Conservation (phyloP, 2,797 vertebrate species). For the Galaxias olidus region DNA sequence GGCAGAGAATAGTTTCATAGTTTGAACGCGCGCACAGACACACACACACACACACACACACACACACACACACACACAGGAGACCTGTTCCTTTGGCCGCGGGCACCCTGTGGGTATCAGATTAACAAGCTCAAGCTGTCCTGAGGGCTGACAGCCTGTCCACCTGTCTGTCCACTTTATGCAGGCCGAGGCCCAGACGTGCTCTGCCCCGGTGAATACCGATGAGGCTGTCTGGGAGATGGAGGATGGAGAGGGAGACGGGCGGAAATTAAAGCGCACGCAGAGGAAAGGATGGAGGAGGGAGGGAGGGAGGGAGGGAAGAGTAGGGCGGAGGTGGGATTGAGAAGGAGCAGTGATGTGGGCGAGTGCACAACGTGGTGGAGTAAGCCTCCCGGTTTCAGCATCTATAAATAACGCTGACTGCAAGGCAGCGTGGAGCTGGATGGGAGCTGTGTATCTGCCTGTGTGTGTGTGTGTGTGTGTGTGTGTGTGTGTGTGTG, state of each 20-base stretch:
- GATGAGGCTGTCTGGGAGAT: conserved; percentile 5
- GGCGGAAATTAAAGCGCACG: too few species aligned
- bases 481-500: conserved; percentile 18
- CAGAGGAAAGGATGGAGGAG: neutral
- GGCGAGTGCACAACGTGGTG: neutral
- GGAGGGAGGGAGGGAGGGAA: neutral
- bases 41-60: neutral
- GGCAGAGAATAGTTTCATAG: too few species aligned
- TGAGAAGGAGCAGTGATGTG: neutral
- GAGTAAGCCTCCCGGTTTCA: conserved; percentile 3
- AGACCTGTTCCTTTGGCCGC: neutral
- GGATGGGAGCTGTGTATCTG: too few species aligned
- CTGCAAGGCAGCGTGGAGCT: neutral
- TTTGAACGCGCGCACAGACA: neutral
- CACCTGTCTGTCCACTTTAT: neutral
- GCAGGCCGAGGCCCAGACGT: neutral
- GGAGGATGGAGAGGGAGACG: neutral
- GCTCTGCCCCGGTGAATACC: conserved; percentile 12
- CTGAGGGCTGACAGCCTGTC: conserved; percentile 5
- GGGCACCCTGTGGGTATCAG: conserved; percentile 1
- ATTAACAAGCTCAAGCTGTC: conserved; percentile 4
- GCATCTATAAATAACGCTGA: conserved; percentile 17
- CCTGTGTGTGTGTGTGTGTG: conserved; percentile 9
- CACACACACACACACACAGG: conserved; percentile 11
- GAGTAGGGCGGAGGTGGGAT: too few species aligned